These are phyloP conservation scores for Aleadryas rufinucha DNA, from an alignment of 2,113 vertebrate species.

Conservation along the genomic window DNA sequence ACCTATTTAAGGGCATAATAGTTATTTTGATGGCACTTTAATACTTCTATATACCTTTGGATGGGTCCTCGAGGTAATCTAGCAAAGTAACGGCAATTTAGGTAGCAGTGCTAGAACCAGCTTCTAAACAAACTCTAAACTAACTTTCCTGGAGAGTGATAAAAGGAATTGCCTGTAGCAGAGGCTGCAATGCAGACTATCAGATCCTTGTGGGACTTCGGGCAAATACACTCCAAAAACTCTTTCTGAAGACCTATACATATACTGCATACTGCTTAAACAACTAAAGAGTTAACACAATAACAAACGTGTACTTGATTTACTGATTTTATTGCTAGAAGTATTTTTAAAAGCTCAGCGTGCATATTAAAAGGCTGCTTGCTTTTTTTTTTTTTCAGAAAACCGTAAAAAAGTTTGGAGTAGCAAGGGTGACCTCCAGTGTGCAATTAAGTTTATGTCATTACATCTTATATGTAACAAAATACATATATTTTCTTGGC, in stretches of 20 bases:
- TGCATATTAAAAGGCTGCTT: neutral
- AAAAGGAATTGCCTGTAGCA: neutral
- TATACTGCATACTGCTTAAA: neutral
- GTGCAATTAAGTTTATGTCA: constrained; percentile 73
- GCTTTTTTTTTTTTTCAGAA: neutral
- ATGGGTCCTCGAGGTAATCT: neutral
- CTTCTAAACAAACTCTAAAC: neutral
- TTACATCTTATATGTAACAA: constrained; percentile 6
- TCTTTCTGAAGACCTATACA: constrained; percentile 15
- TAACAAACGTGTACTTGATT: neutral
- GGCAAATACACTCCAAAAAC: neutral
- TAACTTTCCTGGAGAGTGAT: neutral
- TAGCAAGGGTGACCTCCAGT: constrained; percentile 81
- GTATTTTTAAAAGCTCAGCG: neutral
- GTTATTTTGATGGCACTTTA: neutral
- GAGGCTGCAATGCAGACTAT: neutral
- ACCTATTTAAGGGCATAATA: neutral
- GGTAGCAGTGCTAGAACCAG: neutral
- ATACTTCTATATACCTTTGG: neutral
- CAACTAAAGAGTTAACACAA: neutral
- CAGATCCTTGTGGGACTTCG: neutral
- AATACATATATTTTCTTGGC: neutral
- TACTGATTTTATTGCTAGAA: neutral
- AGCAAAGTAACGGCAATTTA: neutral
- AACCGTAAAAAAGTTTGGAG: constrained; percentile 63